Evolutionary conservation across 2,888 invertebrate species (phyloP).

Genomic region (Vesta saturnalis): DNA sequence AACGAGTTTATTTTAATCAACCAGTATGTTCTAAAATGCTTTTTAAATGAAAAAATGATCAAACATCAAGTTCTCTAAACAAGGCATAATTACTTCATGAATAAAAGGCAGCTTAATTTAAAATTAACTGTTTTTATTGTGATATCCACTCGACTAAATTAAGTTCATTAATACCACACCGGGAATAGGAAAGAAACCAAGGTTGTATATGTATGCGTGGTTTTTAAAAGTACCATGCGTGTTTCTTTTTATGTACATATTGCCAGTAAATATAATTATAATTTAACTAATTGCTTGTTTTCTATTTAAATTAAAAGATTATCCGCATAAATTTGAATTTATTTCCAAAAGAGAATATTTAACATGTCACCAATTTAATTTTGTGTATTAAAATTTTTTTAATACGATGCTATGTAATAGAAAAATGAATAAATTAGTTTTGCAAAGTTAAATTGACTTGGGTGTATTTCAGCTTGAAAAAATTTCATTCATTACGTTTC

Average conservation of each 20-base stretch:
- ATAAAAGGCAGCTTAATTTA: constrained; percentile 39
- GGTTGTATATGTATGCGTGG: constrained; percentile 6
- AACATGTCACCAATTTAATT: too few relatives aligned
- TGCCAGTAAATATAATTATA: not conserved
- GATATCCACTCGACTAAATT: constrained; percentile 41
- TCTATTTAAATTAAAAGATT: not conserved
- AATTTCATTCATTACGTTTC: not conserved
- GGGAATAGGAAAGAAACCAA: constrained; percentile 22
- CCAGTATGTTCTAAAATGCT: not conserved
- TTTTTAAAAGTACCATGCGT: constrained; percentile 10
- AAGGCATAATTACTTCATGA: constrained; percentile 35
- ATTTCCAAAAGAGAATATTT: not conserved
- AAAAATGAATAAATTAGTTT: too few relatives aligned
- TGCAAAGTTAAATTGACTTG: not conserved
- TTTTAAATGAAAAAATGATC: constrained; percentile 24
- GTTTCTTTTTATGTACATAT: not conserved
- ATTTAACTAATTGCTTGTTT: constrained; percentile 4
- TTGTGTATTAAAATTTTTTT: too few relatives aligned
- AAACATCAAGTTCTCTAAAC: constrained; percentile 31
- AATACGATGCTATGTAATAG: too few relatives aligned
- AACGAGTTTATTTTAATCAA: too few relatives aligned
- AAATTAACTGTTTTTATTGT: constrained; percentile 39
- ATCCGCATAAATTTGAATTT: not conserved
- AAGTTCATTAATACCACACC: constrained; percentile 30
- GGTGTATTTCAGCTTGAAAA: not conserved